Conservation (phyloP, 2,888 invertebrate genomes). For the Brachypalpus laphriformis region DNA sequence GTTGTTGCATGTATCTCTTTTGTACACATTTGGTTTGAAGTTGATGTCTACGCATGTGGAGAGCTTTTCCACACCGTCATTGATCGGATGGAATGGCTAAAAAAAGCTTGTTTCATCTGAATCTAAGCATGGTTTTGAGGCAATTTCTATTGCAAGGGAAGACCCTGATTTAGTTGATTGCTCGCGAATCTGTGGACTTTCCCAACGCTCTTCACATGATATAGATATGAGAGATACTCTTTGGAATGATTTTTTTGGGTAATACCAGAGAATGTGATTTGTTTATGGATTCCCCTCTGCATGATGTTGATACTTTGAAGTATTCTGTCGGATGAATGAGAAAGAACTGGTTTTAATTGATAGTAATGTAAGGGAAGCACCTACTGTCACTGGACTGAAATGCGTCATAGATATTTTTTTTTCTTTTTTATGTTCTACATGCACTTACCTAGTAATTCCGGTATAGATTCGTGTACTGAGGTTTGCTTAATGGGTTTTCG, state of each 20-base stretch:
- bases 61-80: background rate
- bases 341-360: background rate
- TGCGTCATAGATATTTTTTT: background rate
- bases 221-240: background rate
- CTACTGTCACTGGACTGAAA: background rate
- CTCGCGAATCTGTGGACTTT: background rate
- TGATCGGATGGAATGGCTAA: background rate
- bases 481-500: constrained; percentile 23
- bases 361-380: constrained; percentile 15
- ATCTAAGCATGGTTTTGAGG: no score
- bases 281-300: background rate
- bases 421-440: background rate
- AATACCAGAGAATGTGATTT: background rate
- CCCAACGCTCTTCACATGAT: background rate
- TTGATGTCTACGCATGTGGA: background rate
- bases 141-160: background rate
- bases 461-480: background rate
- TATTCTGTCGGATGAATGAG: background rate
- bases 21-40: constrained; percentile 4
- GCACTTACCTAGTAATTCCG: background rate
- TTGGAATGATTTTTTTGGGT: background rate
- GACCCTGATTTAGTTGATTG: background rate
- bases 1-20: constrained; percentile 26
- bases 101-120: background rate
- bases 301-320: background rate